Conservation (phyloP, 2,113 vertebrate genomes). For the Notarius lentiginosus region DNA sequence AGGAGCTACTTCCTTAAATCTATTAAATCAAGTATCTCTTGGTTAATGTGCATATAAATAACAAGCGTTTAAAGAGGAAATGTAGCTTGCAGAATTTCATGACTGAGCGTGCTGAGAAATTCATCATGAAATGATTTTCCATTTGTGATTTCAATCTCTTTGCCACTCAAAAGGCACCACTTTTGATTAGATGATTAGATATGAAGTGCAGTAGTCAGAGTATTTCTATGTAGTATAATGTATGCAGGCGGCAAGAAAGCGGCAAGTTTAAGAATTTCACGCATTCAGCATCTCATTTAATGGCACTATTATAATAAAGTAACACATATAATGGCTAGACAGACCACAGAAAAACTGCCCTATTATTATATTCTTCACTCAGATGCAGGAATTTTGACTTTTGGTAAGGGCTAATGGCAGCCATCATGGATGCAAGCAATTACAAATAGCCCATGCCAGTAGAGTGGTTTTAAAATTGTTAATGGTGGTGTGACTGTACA, state of each 20-base stretch:
- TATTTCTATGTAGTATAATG: background rate
- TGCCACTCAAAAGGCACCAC: background rate
- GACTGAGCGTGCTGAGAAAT: background rate
- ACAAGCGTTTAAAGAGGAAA: background rate
- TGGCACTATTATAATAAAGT: conserved; percentile 1
- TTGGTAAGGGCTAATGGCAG: conserved; percentile 46
- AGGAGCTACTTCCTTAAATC: background rate
- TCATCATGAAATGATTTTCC: background rate
- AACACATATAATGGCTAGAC: background rate
- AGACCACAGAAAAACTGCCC: background rate
- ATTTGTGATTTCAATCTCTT: background rate
- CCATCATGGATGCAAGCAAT: conserved; percentile 42
- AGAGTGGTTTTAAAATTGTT: conserved; percentile 12
- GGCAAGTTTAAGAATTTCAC: background rate
- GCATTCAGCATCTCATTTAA: background rate
- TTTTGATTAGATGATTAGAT: background rate
- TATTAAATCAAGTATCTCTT: background rate
- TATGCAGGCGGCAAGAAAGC: background rate
- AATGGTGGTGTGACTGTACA: background rate
- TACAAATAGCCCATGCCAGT: conserved; percentile 17
- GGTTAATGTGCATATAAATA: background rate
- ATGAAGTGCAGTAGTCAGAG: background rate
- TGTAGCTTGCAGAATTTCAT: background rate
- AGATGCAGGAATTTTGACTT: conserved; percentile 21
- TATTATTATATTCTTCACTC: conserved; percentile 41